Base-by-base conservation (phyloP, 2,888 invertebrate genomes). In the Quadriops clusia region DNA sequence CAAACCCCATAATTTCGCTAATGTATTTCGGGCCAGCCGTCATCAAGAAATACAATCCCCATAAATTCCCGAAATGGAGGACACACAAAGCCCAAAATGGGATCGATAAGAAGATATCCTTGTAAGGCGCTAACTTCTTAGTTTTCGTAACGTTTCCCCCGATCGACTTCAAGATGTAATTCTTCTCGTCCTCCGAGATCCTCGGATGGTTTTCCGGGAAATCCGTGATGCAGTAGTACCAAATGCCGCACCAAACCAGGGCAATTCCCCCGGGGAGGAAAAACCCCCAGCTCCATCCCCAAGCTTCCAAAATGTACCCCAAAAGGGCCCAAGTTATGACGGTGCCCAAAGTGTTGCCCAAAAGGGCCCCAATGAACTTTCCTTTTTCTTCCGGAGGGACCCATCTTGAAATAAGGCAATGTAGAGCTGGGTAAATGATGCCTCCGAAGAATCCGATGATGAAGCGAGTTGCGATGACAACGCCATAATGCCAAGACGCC, bases 11-110 rank as follows among this genome's bases (percentile, higher is more conserved):
- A 1, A 77, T 68, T 43, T 75, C 76, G 22, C 79, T 76, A 47
- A 83, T 67, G 50, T 77, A 83, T 44, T 78, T 75, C 4, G 82
- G 82, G 23, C 81, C 79, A 18, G 77, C 76, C 1, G 79, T 82
- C 59, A 82, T 70, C 27, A 81, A 68, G 50, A 83, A 79, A 55
- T 77, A 80, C 15, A 83, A 53, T 2, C 83, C 77, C 74, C 82
- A 83, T 34, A 80, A 60, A 48, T 78, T 83, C 20, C 83, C 83
- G 45, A 76, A 82, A 45, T 83, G 83, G 13, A 79, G 61, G 2
- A 76, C 44, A 6, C 67, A 44, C 47, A 83, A 63, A 0, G 77
- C 72, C 57, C 76, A 63, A 54, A 82, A 81, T 9, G 81, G 81
- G 25, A 78, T 40, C 1, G 81, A 82, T 2, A 67, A 54, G 9